Conservation (phyloP, 2,797 vertebrate genomes). For the Urosaurus nigricauda region DNA sequence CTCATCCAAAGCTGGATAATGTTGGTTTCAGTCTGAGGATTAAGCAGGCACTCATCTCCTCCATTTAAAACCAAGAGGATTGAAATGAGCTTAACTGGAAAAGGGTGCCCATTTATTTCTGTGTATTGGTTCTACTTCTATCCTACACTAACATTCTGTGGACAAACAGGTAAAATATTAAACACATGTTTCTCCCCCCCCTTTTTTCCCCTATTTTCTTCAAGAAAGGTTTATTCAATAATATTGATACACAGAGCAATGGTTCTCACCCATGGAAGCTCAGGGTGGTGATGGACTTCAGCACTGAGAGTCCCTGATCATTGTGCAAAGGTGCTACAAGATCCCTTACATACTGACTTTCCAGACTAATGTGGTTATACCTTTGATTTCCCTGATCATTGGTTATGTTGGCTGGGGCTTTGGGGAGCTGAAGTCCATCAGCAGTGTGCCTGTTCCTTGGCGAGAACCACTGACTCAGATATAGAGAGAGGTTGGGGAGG, state of each 20-base stretch:
- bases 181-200: not conserved
- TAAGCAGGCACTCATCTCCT: not conserved
- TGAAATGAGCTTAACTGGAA: not conserved
- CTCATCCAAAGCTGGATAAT: not conserved
- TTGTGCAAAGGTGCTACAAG: too few relatives aligned
- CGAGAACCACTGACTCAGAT: too few relatives aligned
- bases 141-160: not conserved
- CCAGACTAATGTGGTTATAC: too few relatives aligned
- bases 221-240: not conserved
- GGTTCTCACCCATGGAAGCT: not conserved
- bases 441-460: too few relatives aligned
- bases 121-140: not conserved
- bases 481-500: too few relatives aligned
- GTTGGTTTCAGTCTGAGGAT: not conserved
- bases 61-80: not conserved
- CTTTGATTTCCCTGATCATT: not conserved
- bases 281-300: not conserved
- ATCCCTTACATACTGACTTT: too few relatives aligned
- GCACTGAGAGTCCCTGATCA: not conserved
- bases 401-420: not conserved
- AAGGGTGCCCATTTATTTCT: not conserved
- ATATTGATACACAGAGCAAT: not conserved
- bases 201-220: not conserved
- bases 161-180: not conserved
- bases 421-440: not conserved